These are phyloP conservation scores for Meriones unguiculatus DNA, from an alignment of 2,113 vertebrate genomes.

Conservation along the genomic window DNA sequence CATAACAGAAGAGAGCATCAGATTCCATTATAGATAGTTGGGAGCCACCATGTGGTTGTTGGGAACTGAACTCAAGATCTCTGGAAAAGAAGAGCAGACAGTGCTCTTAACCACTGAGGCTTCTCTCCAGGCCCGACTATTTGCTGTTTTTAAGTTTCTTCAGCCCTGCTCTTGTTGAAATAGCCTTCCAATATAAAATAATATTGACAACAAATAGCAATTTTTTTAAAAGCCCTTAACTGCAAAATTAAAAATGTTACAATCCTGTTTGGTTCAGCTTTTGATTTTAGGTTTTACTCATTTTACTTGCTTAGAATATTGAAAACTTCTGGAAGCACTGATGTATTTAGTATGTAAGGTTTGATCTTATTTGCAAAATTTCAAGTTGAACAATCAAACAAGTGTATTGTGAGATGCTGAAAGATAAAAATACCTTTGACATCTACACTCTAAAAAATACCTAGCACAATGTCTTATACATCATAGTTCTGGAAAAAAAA, in stretches of 20 bases:
- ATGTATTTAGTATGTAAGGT: not conserved
- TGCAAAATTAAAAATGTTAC: constrained; percentile 28
- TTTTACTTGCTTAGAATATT: not conserved
- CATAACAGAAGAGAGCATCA: no score
- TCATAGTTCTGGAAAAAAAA: not conserved
- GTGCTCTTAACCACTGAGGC: no score
- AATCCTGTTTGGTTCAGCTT: not conserved
- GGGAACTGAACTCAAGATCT: no score
- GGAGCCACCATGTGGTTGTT: no score
- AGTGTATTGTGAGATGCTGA: not conserved
- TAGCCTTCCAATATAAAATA: not conserved
- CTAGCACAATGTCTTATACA: not conserved
- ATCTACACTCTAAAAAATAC: constrained; percentile 1
- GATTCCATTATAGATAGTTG: no score
- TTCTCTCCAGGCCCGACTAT: no score
- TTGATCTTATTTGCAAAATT: constrained; percentile 14
- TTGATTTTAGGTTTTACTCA: not conserved
- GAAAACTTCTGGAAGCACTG: not conserved
- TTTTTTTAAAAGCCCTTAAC: constrained; percentile 36
- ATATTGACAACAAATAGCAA: not conserved
- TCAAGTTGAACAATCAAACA: not conserved
- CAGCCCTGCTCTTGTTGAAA: not conserved
- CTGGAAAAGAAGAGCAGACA: no score
- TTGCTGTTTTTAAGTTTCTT: not conserved
- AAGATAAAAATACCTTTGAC: constrained; percentile 4